Evolutionary conservation across 2,888 invertebrate species (phyloP), one percentile per base, ranked within the genome.

Genomic region (Dicranocentrus wangi): DNA sequence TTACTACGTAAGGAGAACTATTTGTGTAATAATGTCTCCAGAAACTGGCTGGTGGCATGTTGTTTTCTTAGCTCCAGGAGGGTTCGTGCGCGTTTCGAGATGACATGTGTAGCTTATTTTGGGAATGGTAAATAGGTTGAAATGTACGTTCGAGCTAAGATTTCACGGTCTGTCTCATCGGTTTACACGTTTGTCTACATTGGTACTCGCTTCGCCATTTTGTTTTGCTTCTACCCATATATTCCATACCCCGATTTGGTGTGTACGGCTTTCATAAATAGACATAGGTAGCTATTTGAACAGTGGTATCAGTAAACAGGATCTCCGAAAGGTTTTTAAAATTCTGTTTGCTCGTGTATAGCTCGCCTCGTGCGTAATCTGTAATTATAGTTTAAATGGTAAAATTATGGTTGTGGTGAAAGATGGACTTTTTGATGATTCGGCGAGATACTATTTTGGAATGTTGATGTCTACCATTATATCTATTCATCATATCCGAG

Each of bases 341-440:
- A n/a, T n/a, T 23, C 15, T 25, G 23, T 23, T 43, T 17, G 10
- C 32, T 51, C 32, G n/a, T 2, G 39, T n/a, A 28, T 23, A 55
- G 17, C 69, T 32, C 43, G 55, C 70, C 25, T 17, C 8, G 21
- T 25, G 13, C n/a, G 17, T 43, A 47, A 17, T 32, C 32, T 17
- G 72, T 72, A 72, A 72, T 72, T 72, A 72, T n/a, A 51, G 51
- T n/a, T 63, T 39, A 71, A 61, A 61, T 42, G 39, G 61, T 13
- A 21, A 23, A 63, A 72, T 61, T 72, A 72, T 63, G 39, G 23
- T 42, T 7, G 19, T 28, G 72, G 42, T 58, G 70, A 71, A 71
- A 71, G 70, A 71, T 58, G 60, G 60, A 32, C 43, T 23, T 42
- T 58, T 71, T 58, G 53, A 71, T 43, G 58, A 71, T 71, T 25